Evolutionary conservation across 2,113 vertebrate species (phyloP).

Genomic region (Eidolon helvum): DNA sequence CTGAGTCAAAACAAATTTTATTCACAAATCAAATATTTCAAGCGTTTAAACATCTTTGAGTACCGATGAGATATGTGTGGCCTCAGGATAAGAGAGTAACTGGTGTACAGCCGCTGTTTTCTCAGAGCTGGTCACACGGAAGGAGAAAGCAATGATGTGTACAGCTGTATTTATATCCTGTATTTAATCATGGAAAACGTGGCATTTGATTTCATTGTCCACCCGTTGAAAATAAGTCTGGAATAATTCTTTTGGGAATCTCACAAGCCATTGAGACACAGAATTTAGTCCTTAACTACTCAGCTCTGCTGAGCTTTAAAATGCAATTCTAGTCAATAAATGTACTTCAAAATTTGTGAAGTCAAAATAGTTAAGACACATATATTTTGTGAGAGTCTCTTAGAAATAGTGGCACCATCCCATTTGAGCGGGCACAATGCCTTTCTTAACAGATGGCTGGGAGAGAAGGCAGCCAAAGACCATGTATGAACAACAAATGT

Average conservation of each 20-base stretch:
- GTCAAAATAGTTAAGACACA: slow-evolving; percentile 70
- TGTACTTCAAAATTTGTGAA: slow-evolving; percentile 76
- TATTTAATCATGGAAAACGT: slow-evolving; percentile 11
- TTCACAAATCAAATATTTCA: background rate
- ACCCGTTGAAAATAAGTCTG: background rate
- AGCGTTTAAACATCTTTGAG: background rate
- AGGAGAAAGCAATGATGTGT: slow-evolving; percentile 3
- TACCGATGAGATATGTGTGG: background rate
- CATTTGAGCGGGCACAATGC: slow-evolving; percentile 80
- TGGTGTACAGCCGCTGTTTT: background rate
- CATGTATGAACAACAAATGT: slow-evolving; percentile 86
- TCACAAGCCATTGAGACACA: background rate
- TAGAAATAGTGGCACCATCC: slow-evolving; percentile 77
- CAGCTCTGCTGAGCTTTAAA: background rate
- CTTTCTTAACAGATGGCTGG: slow-evolving; percentile 83
- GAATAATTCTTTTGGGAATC: background rate
- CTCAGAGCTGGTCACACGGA: slow-evolving; percentile 27
- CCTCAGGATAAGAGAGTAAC: background rate
- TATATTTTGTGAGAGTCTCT: slow-evolving; percentile 74
- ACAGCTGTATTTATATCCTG: slow-evolving; percentile 32
- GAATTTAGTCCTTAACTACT: background rate
- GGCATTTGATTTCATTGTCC: background rate
- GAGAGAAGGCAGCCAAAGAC: slow-evolving; percentile 83
- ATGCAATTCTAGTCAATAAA: background rate
- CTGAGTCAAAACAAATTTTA: background rate